phyloP scores from a whole-genome alignment of 2,888 invertebrate genomes.

The Rhimphoctona megacephalus region DNA sequence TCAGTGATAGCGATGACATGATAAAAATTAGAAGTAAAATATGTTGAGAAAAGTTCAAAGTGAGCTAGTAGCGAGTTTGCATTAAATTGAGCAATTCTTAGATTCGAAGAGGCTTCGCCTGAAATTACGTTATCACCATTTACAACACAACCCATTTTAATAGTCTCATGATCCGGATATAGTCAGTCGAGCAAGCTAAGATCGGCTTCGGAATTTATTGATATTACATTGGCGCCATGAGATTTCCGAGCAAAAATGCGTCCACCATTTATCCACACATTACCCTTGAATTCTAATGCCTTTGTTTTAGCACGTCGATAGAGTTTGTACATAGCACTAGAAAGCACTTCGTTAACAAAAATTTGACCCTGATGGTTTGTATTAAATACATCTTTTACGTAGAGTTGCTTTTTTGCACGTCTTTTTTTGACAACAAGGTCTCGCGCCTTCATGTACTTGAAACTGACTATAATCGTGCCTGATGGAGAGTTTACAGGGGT shows the following conservation, averaged over 20 bases:
- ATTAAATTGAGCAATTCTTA: not conserved
- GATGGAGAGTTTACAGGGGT: no score
- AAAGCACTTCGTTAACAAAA: not conserved
- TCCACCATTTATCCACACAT: not conserved
- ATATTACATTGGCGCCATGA: not conserved
- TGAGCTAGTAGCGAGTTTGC: not conserved
- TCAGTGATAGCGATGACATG: conserved; percentile 16
- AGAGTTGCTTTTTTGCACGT: not conserved
- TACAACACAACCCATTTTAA: no score
- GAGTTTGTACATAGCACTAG: not conserved
- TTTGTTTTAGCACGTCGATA: not conserved
- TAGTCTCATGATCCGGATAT: not conserved
- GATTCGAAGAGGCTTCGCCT: no score
- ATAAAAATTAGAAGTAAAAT: not conserved
- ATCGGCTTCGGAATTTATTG: not conserved
- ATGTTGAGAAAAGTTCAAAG: not conserved
- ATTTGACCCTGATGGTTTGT: not conserved
- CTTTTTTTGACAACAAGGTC: not conserved
- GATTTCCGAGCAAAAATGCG: not conserved
- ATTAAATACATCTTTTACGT: not conserved
- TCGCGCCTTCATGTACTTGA: not conserved
- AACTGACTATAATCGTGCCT: not conserved
- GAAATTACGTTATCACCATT: no score
- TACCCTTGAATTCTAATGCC: not conserved
- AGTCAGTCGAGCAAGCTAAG: not conserved